These are phyloP conservation scores for Perca flavescens DNA, from an alignment of 2,113 vertebrate genomes.

Conservation along the genomic window DNA sequence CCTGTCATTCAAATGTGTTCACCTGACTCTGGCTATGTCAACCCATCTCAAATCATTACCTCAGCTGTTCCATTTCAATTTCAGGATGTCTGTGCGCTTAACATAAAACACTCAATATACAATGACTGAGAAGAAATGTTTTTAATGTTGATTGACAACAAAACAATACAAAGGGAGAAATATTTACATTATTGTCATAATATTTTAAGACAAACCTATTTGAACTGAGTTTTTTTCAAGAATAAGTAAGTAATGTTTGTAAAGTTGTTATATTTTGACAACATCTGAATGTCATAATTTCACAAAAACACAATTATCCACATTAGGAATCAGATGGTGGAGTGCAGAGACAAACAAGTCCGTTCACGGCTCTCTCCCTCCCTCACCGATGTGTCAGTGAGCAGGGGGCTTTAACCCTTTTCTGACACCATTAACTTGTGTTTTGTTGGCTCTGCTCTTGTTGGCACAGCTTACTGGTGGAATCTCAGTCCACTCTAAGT, in stretches of 20 bases:
- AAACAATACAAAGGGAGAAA: neutral
- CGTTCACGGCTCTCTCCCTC: neutral
- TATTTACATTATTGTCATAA: neutral
- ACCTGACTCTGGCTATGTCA: conserved; percentile 70
- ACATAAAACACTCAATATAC: conserved; percentile 5
- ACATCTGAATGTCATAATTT: neutral
- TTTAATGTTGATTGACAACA: too few relatives aligned
- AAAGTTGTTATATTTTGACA: neutral
- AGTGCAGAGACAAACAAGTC: neutral
- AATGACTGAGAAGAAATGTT: conserved; percentile 16
- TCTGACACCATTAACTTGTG: conserved; percentile 25
- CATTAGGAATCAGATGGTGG: neutral
- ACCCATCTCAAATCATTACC: conserved; percentile 63
- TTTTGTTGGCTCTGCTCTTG: neutral
- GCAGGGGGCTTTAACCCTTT: conserved; percentile 1
- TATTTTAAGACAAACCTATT: neutral
- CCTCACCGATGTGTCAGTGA: neutral
- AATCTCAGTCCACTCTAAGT: neutral
- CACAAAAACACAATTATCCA: neutral
- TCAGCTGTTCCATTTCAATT: conserved; percentile 63
- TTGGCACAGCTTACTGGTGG: conserved; percentile 21
- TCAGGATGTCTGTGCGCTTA: conserved; percentile 22
- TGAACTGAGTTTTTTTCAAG: neutral
- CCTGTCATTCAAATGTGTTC: conserved; percentile 77
- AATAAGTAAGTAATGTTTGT: neutral